Percentiles rank a stretch among this genome's conserved stretches.
phyloP scores from a whole-genome alignment of 2,888 invertebrate species.

The Thecocarcelia acutangulata region DNA sequence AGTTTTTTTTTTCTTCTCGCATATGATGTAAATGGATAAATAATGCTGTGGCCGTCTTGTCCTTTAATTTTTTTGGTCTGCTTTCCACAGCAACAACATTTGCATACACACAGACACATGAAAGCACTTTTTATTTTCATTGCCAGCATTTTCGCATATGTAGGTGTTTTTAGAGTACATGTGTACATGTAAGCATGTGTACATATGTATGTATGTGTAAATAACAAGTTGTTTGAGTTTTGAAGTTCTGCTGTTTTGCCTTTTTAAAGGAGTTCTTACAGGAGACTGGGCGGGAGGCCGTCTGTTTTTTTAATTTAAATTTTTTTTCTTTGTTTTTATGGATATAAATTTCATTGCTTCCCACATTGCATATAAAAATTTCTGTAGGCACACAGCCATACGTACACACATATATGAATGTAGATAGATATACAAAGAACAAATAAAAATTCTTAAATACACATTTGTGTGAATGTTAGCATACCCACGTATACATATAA shows the following conservation, averaged over 20 bases:
- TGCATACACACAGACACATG: neutral
- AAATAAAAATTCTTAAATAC: neutral
- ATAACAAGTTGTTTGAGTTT: neutral
- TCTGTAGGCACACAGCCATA: neutral
- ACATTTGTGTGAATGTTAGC: neutral
- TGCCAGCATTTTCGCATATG: too few species aligned
- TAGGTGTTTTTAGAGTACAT: too few species aligned
- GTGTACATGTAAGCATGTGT: too few species aligned
- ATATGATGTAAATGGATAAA: conserved; percentile 33
- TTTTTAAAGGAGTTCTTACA: neutral
- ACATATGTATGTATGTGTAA: conserved; percentile 3
- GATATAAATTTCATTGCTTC: conserved; percentile 47
- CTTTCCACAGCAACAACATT: neutral
- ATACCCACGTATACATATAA: neutral
- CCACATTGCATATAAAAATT: neutral
- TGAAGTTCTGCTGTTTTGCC: neutral
- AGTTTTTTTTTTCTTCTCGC: neutral
- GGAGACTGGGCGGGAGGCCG: neutral
- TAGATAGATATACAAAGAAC: neutral
- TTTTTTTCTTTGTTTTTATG: conserved; percentile 49
- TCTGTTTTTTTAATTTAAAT: conserved; percentile 11
- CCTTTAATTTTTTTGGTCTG: conserved; percentile 10
- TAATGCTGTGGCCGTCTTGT: conserved; percentile 40
- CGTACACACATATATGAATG: neutral
- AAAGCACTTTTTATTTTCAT: neutral